Conservation (phyloP, 2,797 vertebrate genomes). For the Nyctalus aviator region DNA sequence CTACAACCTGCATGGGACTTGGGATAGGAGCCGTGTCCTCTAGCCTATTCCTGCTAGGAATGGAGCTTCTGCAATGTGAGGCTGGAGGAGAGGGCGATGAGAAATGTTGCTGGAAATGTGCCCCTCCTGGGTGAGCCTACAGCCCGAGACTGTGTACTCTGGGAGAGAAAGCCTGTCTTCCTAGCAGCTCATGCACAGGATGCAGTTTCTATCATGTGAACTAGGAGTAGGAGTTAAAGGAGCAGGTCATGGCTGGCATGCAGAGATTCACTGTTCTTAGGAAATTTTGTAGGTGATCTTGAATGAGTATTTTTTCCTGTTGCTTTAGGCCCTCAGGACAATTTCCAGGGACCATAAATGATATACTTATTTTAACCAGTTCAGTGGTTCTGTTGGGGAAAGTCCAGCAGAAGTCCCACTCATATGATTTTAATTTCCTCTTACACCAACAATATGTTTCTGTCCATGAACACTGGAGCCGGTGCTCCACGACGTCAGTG, state of each 20-base stretch:
- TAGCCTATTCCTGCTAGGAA: neutral
- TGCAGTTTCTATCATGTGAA: neutral
- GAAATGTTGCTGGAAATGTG: neutral
- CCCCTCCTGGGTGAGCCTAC: neutral
- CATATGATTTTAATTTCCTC: neutral
- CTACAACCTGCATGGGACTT: neutral
- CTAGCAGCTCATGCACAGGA: neutral
- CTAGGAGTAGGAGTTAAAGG: neutral
- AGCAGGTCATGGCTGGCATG: neutral
- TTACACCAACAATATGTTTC: neutral
- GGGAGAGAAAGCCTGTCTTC: neutral
- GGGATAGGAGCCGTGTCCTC: neutral
- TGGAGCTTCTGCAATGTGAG: neutral
- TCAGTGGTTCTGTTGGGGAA: neutral
- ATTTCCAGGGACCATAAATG: conserved; percentile 33
- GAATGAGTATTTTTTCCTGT: conserved; percentile 39
- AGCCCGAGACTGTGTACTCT: neutral
- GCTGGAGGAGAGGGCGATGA: neutral
- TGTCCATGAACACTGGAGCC: neutral
- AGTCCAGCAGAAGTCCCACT: neutral
- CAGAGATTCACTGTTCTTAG: neutral
- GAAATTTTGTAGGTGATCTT: neutral
- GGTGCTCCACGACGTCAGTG: neutral
- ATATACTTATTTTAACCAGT: conserved; percentile 24
- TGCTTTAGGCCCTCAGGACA: neutral